These are phyloP conservation scores for Nymphalis c-album DNA, from an alignment of 2,888 invertebrate species.

Conservation along the genomic window DNA sequence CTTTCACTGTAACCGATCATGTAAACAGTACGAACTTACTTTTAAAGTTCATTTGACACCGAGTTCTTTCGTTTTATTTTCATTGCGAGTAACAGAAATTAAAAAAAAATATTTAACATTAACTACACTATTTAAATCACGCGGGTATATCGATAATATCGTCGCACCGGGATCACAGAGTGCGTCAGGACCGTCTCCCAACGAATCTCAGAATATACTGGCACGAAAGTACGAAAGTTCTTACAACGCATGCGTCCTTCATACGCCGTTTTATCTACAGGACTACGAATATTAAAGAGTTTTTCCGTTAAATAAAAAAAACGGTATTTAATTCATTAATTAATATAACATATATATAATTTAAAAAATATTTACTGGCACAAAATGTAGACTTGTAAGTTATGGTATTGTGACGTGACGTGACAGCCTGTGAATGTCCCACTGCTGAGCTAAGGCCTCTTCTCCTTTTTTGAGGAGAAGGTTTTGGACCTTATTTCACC, in stretches of 20 bases:
- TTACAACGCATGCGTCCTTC: conserved; percentile 39
- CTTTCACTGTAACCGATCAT: not conserved
- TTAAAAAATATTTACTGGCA: too few species aligned
- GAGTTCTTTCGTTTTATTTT: too few species aligned
- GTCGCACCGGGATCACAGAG: conserved; percentile 20
- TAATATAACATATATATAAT: too few species aligned
- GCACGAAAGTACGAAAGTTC: conserved; percentile 24
- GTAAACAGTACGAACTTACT: not conserved
- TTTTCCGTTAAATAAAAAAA: not conserved
- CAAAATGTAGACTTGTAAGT: too few species aligned
- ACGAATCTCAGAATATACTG: conserved; percentile 38
- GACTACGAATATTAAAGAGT: conserved; percentile 4
- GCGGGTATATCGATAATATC: conserved; percentile 14
- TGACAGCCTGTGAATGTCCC: too few species aligned
- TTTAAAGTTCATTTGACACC: not conserved
- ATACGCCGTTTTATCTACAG: not conserved
- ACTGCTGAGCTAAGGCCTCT: too few species aligned
- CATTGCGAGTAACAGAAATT: too few species aligned
- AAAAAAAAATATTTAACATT: not conserved
- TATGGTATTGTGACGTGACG: too few species aligned
- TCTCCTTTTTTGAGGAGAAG: too few species aligned
- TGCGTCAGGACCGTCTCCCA: conserved; percentile 33
- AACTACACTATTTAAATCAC: conserved; percentile 6
- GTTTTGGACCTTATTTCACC: too few species aligned
- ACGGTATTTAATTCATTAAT: not conserved